phyloP scores from a whole-genome alignment of 2,888 invertebrate species.

The Drosophila percnosoma region DNA sequence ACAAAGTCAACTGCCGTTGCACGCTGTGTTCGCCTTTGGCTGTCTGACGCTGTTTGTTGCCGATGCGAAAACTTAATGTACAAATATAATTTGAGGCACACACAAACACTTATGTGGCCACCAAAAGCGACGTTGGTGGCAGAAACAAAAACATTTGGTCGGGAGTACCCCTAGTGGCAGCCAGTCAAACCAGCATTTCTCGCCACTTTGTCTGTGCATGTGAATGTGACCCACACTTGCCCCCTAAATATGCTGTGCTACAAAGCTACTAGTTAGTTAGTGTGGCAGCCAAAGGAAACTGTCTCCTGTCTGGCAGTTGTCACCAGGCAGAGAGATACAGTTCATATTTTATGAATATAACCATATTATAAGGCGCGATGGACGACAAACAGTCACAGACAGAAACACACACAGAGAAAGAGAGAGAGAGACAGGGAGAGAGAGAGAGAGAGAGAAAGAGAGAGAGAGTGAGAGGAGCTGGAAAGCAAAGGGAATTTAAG shows the following conservation, averaged over 20 bases:
- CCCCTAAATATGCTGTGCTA: conserved; percentile 49
- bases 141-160: conserved; percentile 2
- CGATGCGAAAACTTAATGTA: conserved; percentile 76
- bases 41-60: conserved; percentile 46
- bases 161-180: conserved; percentile 41
- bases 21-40: conserved; percentile 53
- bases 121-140: conserved; percentile 40
- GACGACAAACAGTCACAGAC: conserved; percentile 43
- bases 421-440: background rate
- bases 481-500: conserved; percentile 46
- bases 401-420: background rate
- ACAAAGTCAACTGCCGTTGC: conserved; percentile 77
- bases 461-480: conserved; percentile 1
- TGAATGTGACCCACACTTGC: conserved; percentile 57
- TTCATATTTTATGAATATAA: conserved; percentile 78
- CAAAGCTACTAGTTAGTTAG: conserved; percentile 67
- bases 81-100: conserved; percentile 79
- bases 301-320: conserved; percentile 55
- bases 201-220: background rate
- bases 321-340: conserved; percentile 41
- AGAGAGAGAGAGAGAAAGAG: background rate
- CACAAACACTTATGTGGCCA: conserved; percentile 79
- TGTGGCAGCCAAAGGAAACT: conserved; percentile 43
- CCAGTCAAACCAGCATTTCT: conserved; percentile 55
- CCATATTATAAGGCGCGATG: conserved; percentile 71